Base-by-base conservation (phyloP, 2,888 invertebrate genomes). In the Poecilobothrus nobilitatus region DNA sequence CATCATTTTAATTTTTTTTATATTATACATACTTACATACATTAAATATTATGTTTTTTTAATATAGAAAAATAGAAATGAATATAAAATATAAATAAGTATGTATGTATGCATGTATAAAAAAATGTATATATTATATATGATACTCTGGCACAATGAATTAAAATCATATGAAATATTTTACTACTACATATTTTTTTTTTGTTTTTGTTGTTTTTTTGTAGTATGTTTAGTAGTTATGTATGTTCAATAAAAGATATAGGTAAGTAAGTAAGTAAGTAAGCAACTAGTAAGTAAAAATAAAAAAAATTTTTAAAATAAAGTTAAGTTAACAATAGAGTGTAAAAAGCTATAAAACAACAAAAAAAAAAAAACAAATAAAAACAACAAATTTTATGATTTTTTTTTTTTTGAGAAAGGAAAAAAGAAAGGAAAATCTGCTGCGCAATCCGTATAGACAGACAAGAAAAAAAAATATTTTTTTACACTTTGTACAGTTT, bases 191-290 rank as follows among this genome's bases (percentile, higher is more conserved):
- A 12, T 53, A n/a, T 53, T 12, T 18, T 18, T 53, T 15, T n/a
- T 53, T 18, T 53, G 41, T 41, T 41, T 3, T 41, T 41, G 41
- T 41, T 41, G 9, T 41, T 41, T 41, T 41, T 41, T 41, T 41
- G 9, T 41, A n/a, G n/a, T n/a, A n/a, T n/a, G n/a, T 41, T 12
- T 53, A 18, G 7, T 2, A 53, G 53, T 53, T 53, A 18, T 18
- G 12, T 53, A 53, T 53, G 15, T 10, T 5, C 8, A 37, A 37
- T 37, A 37, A 37, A 18, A 53, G 53, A 18, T 53, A 53, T 53
- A n/a, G 53, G 53, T 53, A 53, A 53, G 53, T 53, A 53, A 53
- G 53, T 53, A 53, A 53, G 53, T 53, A 53, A 53, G 53, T 53
- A 53, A 53, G 53, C 6, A 15, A 53, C 15, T n/a, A 53, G 53